Conservation (phyloP, 2,797 vertebrate species). For the Ctenosaura bakeri region DNA sequence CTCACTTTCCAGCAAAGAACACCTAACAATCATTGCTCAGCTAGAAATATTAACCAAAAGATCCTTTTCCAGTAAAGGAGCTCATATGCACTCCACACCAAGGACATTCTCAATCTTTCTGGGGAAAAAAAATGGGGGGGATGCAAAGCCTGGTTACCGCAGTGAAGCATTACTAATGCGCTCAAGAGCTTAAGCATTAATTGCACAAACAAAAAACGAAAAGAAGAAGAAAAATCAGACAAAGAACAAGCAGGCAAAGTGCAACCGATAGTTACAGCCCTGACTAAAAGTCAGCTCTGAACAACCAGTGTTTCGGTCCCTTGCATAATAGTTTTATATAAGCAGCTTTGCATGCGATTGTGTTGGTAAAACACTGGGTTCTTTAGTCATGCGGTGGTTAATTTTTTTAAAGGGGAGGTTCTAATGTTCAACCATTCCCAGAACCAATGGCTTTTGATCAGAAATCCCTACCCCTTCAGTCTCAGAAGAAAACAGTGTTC, state of each 20-base stretch:
- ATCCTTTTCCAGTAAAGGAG: conserved; percentile 46
- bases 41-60: conserved; percentile 53
- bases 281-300: conserved; percentile 72
- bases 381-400: conserved; percentile 38
- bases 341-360: conserved; percentile 56
- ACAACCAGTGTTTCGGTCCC: conserved; percentile 50
- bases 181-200: conserved; percentile 63
- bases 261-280: conserved; percentile 73
- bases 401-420: conserved; percentile 24
- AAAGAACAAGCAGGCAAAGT: conserved; percentile 66
- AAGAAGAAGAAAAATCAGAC: conserved; percentile 48
- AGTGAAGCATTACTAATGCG: conserved; percentile 37
- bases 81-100: conserved; percentile 10
- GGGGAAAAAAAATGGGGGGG: neutral
- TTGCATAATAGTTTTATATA: conserved; percentile 59
- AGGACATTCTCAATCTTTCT: conserved; percentile 22
- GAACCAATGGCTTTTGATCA: neutral
- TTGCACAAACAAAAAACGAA: conserved; percentile 31
- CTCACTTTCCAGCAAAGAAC: conserved; percentile 39
- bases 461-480: neutral
- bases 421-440: neutral
- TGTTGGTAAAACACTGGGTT: conserved; percentile 63
- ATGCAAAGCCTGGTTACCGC: conserved; percentile 6
- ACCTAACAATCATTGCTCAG: conserved; percentile 37
- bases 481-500: neutral